Evolutionary conservation across 2,888 invertebrate species (phyloP), one percentile per base, ranked within the genome.

Genomic region (Acleris holmiana): DNA sequence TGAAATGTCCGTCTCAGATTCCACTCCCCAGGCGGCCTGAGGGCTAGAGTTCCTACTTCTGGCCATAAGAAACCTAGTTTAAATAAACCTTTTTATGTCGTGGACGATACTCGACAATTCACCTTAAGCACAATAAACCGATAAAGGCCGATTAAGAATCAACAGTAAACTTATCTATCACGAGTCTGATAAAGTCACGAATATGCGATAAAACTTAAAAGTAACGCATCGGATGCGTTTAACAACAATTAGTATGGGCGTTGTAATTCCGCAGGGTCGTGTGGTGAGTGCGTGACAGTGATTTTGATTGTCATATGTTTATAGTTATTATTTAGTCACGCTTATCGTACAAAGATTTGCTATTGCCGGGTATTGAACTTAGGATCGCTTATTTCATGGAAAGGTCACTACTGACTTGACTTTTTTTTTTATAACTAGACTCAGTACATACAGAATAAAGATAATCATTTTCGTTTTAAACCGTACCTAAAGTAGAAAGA

Each of bases 211-310:
- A 62, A 83, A 85, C 86, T 86, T 62, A 62, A 62, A 83, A 85
- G 86, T 86, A 83, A 84, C 82, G 77, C 79, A 83, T 82, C 66
- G 73, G 73, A 67, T 74, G 76, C 76, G 76, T 85, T 83, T 80
- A 81, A 86, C 84, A 82, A 74, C 85, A 88, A 89, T 89, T 81
- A 86, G 76, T 77, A 61, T 70, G 44, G 56, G 15, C 41, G 50
- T 6, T 49, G 57, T 65, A 68, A 82, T 79, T 78, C 78, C 77
- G 73, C 64, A 73, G 69, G 73, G 64, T 74, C 74, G 78, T 82
- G 82, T 73, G 67, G 76, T 80, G 79, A 81, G 83, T 80, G 82
- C 78, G 77, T 77, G 80, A 79, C 79, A 70, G 79, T n/a, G 50
- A 6, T 35, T 25, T 17, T 17, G 25, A 51, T 51, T 23, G 17